A percentile compares a stretch with the other conserved stretches of the same genome.
phyloP scores from a whole-genome alignment of 64 coral and sea anemone species.

The Dendronephthya gigantea region DNA sequence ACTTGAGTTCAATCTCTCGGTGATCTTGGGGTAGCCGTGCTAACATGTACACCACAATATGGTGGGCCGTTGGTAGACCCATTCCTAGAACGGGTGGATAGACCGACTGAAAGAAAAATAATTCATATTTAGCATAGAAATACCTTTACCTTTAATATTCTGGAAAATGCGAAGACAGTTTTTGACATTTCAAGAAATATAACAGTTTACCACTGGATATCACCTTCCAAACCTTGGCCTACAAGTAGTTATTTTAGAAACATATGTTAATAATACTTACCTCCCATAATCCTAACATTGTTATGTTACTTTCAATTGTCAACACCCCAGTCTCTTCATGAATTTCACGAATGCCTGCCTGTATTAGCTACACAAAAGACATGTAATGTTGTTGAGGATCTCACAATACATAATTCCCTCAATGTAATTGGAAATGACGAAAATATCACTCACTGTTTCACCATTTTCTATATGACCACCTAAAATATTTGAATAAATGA shows the following conservation, averaged over 20 bases:
- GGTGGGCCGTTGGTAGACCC: constrained; percentile 69
- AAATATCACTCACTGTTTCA: constrained; percentile 50
- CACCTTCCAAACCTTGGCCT: no score
- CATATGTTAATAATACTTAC: constrained; percentile 27
- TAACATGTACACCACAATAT: constrained; percentile 74
- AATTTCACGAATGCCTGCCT: constrained; percentile 67
- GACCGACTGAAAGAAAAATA: constrained; percentile 52
- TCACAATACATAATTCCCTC: no score
- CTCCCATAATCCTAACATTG: constrained; percentile 79
- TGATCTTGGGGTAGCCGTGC: constrained; percentile 41
- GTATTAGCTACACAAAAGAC: constrained; percentile 20
- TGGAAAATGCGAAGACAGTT: no score
- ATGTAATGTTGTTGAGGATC: no score
- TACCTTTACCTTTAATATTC: no score
- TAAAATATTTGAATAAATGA: not conserved
- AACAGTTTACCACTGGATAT: no score
- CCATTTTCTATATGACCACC: constrained; percentile 73
- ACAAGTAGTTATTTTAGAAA: no score
- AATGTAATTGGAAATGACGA: not conserved
- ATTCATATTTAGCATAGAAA: no score
- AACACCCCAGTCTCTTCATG: constrained; percentile 76
- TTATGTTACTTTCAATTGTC: constrained; percentile 35
- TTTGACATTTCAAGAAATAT: no score
- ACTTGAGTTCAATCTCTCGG: constrained; percentile 41
- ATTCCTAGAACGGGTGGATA: constrained; percentile 61